phyloP scores from a whole-genome alignment of 2,888 invertebrate genomes.

The Alsophila aescularia region DNA sequence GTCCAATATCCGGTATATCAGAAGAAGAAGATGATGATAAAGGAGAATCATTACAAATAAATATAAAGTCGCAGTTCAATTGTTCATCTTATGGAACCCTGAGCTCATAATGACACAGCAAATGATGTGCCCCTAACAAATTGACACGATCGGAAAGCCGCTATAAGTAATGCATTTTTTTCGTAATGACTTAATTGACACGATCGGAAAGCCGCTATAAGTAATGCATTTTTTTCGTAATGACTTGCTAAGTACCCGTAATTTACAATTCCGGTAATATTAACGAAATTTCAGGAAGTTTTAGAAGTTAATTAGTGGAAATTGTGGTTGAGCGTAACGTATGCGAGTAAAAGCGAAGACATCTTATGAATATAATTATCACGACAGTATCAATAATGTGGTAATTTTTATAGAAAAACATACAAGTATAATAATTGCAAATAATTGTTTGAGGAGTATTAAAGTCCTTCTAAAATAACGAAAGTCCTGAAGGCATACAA shows the following conservation, averaged over 20 bases:
- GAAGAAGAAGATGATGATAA: too few relatives aligned
- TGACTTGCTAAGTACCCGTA: conserved; percentile 6
- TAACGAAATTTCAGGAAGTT: conserved; percentile 6
- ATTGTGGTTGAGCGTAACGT: conserved; percentile 7
- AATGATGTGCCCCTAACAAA: conserved; percentile 7
- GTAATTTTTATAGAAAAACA: not conserved
- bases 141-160: conserved; percentile 5
- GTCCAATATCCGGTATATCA: too few relatives aligned
- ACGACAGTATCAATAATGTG: conserved; percentile 1
- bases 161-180: conserved; percentile 7
- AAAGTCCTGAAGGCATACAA: not conserved
- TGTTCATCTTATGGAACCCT: conserved; percentile 10
- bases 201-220: conserved; percentile 5
- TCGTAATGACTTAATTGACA: conserved; percentile 12
- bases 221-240: not conserved
- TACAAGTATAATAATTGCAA: not conserved
- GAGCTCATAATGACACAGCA: conserved; percentile 9
- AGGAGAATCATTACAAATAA: not conserved
- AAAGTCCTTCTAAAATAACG: not conserved
- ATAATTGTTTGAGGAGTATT: not conserved
- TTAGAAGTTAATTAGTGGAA: conserved; percentile 10
- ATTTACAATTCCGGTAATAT: conserved; percentile 5
- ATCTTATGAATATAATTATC: conserved; percentile 25
- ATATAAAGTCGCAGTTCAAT: conserved; percentile 9
- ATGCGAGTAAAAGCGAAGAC: conserved; percentile 25